These are phyloP conservation scores for Aphidius ervi DNA, from an alignment of 1,140 invertebrate species.

Conservation along the genomic window DNA sequence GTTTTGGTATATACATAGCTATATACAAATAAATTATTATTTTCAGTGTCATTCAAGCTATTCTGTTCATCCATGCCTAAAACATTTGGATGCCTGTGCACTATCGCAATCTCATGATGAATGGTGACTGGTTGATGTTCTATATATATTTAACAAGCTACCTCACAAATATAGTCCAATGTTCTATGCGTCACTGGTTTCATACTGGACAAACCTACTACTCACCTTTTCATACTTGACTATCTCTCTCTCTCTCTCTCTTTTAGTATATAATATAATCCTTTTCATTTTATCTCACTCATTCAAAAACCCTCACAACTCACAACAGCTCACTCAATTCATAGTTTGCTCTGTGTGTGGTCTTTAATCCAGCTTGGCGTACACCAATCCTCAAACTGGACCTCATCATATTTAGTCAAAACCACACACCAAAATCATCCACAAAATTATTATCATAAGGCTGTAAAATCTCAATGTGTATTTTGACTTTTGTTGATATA, in stretches of 20 bases:
- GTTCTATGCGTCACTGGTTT: neutral
- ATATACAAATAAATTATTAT: no score
- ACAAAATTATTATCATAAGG: constrained; percentile 18
- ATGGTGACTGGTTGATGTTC: no score
- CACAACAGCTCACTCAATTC: neutral
- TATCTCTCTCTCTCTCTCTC: neutral
- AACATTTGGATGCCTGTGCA: neutral
- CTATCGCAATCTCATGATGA: no score
- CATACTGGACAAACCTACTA: neutral
- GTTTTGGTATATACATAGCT: no score
- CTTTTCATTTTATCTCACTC: constrained; percentile 5
- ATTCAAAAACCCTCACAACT: no score
- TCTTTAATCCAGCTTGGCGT: constrained; percentile 17
- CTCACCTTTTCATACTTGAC: neutral
- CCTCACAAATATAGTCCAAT: no score
- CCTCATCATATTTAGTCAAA: neutral
- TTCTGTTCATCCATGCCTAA: constrained; percentile 4
- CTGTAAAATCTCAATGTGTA: neutral
- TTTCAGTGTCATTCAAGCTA: no score
- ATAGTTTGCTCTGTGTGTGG: constrained; percentile 4
- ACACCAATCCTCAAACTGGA: neutral
- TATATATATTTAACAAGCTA: no score
- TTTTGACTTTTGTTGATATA: no score
- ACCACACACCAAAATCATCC: constrained; percentile 1
- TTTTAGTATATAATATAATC: neutral